phyloP scores from a whole-genome alignment of 2,888 invertebrate genomes.

The Drepana falcataria region DNA sequence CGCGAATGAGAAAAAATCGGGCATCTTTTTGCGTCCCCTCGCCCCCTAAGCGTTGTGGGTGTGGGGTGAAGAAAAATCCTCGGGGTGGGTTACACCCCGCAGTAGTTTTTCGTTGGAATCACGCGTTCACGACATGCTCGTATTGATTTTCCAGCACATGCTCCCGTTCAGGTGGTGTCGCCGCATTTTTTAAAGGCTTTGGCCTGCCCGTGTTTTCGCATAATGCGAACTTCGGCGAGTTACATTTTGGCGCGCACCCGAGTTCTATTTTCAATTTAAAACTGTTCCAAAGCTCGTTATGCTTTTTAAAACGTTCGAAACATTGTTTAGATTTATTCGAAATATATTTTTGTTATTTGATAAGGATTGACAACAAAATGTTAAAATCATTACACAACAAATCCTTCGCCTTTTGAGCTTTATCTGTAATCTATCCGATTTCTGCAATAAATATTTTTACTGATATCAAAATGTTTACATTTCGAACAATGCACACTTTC shows the following conservation, averaged over 20 bases:
- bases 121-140: conserved; percentile 72
- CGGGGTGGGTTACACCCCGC: conserved; percentile 36
- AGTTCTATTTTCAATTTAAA: not conserved
- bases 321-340: too few relatives aligned
- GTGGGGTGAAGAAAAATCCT: conserved; percentile 65
- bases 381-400: too few relatives aligned
- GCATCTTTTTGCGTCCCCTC: conserved; percentile 73
- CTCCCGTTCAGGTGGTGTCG: conserved; percentile 56
- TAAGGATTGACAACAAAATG: too few relatives aligned
- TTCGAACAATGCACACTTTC: too few relatives aligned
- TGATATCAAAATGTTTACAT: too few relatives aligned
- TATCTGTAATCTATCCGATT: too few relatives aligned
- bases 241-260: not conserved
- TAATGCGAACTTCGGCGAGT: conserved; percentile 2
- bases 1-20: conserved; percentile 64
- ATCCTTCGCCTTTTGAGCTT: too few relatives aligned
- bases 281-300: not conserved
- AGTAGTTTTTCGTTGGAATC: conserved; percentile 77
- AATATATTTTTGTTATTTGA: too few relatives aligned
- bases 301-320: too few relatives aligned
- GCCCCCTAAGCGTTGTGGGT: conserved; percentile 55
- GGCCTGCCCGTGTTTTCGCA: conserved; percentile 7
- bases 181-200: conserved; percentile 35
- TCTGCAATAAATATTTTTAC: too few relatives aligned
- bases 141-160: conserved; percentile 75